Percentiles rank a stretch among this genome's conserved stretches.
phyloP scores from a whole-genome alignment of 2,888 invertebrate species.

The Apodemia mormo region DNA sequence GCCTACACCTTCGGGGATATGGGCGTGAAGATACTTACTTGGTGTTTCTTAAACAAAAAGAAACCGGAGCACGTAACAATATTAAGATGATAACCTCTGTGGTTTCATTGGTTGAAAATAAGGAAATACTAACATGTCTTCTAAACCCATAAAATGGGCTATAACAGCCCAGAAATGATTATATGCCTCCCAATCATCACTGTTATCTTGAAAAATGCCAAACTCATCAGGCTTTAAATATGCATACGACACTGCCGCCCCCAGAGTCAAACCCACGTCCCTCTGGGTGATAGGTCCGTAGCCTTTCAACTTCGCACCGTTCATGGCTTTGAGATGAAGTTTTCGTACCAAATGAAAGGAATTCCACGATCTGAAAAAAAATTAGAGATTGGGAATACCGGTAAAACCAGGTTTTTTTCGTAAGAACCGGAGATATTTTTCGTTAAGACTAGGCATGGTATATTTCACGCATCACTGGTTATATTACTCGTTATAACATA shows the following conservation, averaged over 20 bases:
- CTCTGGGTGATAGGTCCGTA: not conserved
- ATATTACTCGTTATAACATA: too few relatives aligned
- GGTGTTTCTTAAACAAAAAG: too few relatives aligned
- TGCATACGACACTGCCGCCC: not conserved
- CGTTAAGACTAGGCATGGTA: too few relatives aligned
- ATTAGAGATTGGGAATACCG: too few relatives aligned
- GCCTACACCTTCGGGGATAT: too few relatives aligned
- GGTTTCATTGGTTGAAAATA: too few relatives aligned
- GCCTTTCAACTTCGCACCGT: not conserved
- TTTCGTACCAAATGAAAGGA: not conserved
- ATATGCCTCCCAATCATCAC: not conserved
- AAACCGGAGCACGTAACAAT: too few relatives aligned
- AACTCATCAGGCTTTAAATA: constrained; percentile 2
- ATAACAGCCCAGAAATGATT: constrained; percentile 3
- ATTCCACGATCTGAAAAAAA: not conserved
- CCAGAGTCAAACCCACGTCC: constrained; percentile 1
- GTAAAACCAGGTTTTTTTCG: too few relatives aligned
- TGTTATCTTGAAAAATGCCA: not conserved
- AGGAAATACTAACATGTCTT: not conserved
- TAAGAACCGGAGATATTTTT: too few relatives aligned
- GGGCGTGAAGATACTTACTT: too few relatives aligned
- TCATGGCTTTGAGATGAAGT: not conserved
- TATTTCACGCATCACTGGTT: too few relatives aligned
- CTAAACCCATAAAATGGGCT: not conserved
- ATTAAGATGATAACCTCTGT: too few relatives aligned